Evolutionary conservation across 2,113 vertebrate genomes (phyloP), one percentile per base, ranked within the genome.

Genomic region (Cromileptes altivelis): DNA sequence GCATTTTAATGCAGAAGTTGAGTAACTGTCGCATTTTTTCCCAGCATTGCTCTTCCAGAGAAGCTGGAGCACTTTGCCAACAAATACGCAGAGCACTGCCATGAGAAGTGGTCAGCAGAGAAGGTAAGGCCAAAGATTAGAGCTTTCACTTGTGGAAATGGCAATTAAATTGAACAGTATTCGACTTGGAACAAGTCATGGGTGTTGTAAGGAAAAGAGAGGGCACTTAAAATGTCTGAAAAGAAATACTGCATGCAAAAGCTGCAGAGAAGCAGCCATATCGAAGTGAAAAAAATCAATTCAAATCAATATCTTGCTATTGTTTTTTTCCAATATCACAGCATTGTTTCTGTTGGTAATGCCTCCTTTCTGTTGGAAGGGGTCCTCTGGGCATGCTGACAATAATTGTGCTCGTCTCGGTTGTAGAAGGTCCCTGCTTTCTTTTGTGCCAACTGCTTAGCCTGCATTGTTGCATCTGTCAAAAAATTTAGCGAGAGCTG

Each of bases 91-190:
- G 98, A 99, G 82, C 97, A 99, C 82, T 96, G 94, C 53, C 98
- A 99, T 67, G 98, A 99, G 72, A 99, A 98, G 93, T 99, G 98
- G 98, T 96, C 97, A 72, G 96, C 97, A 91, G 98, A 99, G 86
- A 99, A 99, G 98, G 98, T 99, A 96, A 78, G 95, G 86, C 55
- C 84, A 76, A 23, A 27, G 47, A 75, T 19, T 17, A 73, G 33
- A 42, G 30, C 63, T 15, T 73, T 75, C 69, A 12, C 57, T 23
- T 52, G 11, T 5, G 27, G 23, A 70, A 73, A 81, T 78, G 37
- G 49, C 14, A 42, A 70, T 86, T 70, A 73, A 82, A 73, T 65
- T 68, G n/a, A 57, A 18, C 21, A 49, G 55, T 64, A 30, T 80
- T 75, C 2, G 12, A 75, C 37, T 50, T 13, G n/a, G 53, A 79